These are phyloP conservation scores for Pyrochroa serraticornis DNA, from an alignment of 2,888 invertebrate genomes.

Conservation along the genomic window DNA sequence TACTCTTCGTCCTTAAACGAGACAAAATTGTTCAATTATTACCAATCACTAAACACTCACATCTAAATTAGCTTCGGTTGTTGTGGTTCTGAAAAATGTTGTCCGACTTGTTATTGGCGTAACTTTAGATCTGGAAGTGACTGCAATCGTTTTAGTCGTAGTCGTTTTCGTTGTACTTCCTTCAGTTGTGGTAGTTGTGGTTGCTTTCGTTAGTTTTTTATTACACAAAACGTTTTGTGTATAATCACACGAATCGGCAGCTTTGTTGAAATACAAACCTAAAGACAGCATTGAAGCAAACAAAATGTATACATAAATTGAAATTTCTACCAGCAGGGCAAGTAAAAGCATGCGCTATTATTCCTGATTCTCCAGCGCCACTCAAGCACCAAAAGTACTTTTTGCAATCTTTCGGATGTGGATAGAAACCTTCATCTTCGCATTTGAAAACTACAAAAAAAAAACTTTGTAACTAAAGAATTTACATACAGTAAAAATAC, in stretches of 20 bases:
- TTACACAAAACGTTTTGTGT: conserved; percentile 86
- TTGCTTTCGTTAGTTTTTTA: conserved; percentile 62
- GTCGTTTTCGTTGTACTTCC: conserved; percentile 61
- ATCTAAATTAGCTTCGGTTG: conserved; percentile 43
- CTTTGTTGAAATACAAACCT: conserved; percentile 90
- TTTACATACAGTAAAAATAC: conserved; percentile 28
- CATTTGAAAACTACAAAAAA: conserved; percentile 80
- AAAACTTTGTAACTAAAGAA: conserved; percentile 5
- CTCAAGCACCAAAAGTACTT: conserved; percentile 95
- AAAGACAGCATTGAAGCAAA: conserved; percentile 30
- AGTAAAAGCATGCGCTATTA: conserved; percentile 91
- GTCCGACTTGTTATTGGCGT: conserved; percentile 54
- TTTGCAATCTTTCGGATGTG: conserved; percentile 90
- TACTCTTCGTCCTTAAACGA: conserved; percentile 59
- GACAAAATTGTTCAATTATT: too few species aligned
- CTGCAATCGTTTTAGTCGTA: conserved; percentile 59
- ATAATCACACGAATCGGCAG: conserved; percentile 91
- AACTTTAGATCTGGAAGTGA: conserved; percentile 55
- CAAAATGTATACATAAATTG: conserved; percentile 4
- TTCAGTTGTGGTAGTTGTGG: conserved; percentile 56
- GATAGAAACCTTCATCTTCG: conserved; percentile 90
- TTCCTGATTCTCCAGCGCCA: conserved; percentile 85
- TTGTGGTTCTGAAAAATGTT: conserved; percentile 45
- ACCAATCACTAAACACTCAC: too few species aligned
- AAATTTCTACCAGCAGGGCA: conserved; percentile 75